Base-by-base conservation (phyloP, 2,888 invertebrate genomes). In the Drosophila eohydei region DNA sequence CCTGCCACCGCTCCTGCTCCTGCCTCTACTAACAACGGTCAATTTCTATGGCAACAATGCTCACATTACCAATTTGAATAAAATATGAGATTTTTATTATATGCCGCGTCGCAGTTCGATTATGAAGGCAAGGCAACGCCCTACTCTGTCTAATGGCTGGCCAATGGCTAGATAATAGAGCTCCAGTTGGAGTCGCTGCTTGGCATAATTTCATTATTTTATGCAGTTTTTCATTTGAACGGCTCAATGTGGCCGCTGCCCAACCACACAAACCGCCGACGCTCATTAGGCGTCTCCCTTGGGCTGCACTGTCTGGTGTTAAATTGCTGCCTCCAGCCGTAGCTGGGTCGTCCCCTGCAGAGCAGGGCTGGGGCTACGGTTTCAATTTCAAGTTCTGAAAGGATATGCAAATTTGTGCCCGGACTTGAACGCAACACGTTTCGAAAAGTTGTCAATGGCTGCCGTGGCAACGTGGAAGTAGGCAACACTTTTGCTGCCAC, bases 11-110 rank as follows among this genome's bases (percentile, higher is more conserved):
- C 1, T 1, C 21, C 21, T 21, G 14, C 46, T 8, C 3, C 14
- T 21, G 36, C 3, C 8, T 4, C n/a, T 4, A 1, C 11, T 32
- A 16, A 11, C 11, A 9, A 16, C 32, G 51, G 30, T 26, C 56
- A 26, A 60, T 55, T 62, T 63, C 32, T 44, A 60, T 69, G 69
- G 60, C 65, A 46, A 43, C 55, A 51, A 51, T 36, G 78, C 85
- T 90, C 91, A 78, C 82, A 90, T 91, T 89, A 88, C 89, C 90
- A 91, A 90, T 91, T 90, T 91, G 85, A 91, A 91, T 91, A 91
- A 91, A 91, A 91, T 91, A 90, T 91, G 88, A 90, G 90, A 80
- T 71, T 90, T 89, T 89, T 85, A 88, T 91, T 80, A 89, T 87
- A 52, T 38, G 36, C 26, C 36, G 4, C 52, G 34, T n/a, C 28